These are phyloP conservation scores for Yponomeuta malinellus DNA, from an alignment of 2,888 invertebrate genomes.

Conservation along the genomic window DNA sequence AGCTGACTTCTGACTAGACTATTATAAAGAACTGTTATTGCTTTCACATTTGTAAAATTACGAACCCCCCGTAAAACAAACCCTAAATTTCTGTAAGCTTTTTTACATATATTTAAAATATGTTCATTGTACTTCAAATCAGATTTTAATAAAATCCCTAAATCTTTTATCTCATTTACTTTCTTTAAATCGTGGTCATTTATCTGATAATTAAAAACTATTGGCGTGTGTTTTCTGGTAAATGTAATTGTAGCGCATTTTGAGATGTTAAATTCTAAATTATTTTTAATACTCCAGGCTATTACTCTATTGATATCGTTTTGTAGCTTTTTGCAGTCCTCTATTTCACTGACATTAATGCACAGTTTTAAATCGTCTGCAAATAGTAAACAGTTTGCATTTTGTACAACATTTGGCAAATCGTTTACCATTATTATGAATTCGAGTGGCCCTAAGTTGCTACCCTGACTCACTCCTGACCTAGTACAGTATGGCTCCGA, in stretches of 20 bases:
- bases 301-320: slow-evolving; percentile 9
- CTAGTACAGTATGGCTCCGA: slow-evolving; percentile 15
- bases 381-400: slow-evolving; percentile 15
- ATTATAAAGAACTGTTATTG: slow-evolving; percentile 16
- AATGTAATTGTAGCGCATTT: slow-evolving; percentile 4
- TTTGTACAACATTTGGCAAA: slow-evolving; percentile 15
- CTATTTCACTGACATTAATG: background rate
- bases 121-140: slow-evolving; percentile 16
- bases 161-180: slow-evolving; percentile 1
- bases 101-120: slow-evolving; percentile 17
- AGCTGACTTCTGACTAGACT: slow-evolving; percentile 20
- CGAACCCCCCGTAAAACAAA: slow-evolving; percentile 14
- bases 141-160: background rate
- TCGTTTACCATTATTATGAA: slow-evolving; percentile 19
- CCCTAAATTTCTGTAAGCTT: slow-evolving; percentile 18
- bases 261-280: slow-evolving; percentile 1
- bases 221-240: background rate
- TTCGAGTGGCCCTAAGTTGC: slow-evolving; percentile 17
- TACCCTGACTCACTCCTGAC: slow-evolving; percentile 18
- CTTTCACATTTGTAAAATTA: slow-evolving; percentile 16
- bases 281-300: background rate
- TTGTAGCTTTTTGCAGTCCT: slow-evolving; percentile 6
- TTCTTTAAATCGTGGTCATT: background rate
- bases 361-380: slow-evolving; percentile 13
- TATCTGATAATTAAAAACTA: background rate